Conservation (phyloP, 2,888 invertebrate genomes). For the Prenolepis imparis region DNA sequence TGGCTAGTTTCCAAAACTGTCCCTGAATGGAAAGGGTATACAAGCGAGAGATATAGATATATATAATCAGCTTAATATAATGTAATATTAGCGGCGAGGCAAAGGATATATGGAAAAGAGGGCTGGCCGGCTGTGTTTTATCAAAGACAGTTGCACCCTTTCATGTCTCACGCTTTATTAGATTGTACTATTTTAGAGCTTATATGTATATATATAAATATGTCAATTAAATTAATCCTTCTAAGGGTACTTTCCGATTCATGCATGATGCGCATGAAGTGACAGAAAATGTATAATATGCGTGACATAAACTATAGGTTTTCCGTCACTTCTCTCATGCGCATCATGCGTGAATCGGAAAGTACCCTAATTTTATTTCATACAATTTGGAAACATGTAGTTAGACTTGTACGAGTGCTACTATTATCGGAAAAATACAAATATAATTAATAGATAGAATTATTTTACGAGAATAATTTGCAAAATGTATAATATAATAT, state of each 20-base stretch:
- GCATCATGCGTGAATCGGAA: too few relatives aligned
- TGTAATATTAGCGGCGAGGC: conserved; percentile 70
- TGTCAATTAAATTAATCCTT: neutral
- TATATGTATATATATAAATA: neutral
- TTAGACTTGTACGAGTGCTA: neutral
- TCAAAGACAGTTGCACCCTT: conserved; percentile 74
- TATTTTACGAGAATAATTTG: neutral
- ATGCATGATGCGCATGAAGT: too few relatives aligned
- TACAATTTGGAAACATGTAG: neutral
- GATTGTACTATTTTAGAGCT: conserved; percentile 61
- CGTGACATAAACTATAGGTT: too few relatives aligned
- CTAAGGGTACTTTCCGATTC: too few relatives aligned
- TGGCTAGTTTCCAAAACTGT: conserved; percentile 32
- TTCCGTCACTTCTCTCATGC: too few relatives aligned
- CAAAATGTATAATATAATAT: neutral
- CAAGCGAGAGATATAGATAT: conserved; percentile 62
- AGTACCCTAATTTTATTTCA: neutral
- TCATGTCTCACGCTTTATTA: conserved; percentile 78
- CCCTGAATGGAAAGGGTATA: conserved; percentile 56
- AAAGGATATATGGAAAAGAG: conserved; percentile 18
- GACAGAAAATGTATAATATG: too few relatives aligned
- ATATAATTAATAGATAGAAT: neutral
- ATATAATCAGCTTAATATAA: conserved; percentile 77
- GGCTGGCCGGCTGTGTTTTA: conserved; percentile 64
- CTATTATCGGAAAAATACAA: neutral